Percentiles rank a stretch among this genome's conserved stretches.
Evolutionary conservation across 1,140 invertebrate species (phyloP).

Genomic region (Drosophila nasuta): DNA sequence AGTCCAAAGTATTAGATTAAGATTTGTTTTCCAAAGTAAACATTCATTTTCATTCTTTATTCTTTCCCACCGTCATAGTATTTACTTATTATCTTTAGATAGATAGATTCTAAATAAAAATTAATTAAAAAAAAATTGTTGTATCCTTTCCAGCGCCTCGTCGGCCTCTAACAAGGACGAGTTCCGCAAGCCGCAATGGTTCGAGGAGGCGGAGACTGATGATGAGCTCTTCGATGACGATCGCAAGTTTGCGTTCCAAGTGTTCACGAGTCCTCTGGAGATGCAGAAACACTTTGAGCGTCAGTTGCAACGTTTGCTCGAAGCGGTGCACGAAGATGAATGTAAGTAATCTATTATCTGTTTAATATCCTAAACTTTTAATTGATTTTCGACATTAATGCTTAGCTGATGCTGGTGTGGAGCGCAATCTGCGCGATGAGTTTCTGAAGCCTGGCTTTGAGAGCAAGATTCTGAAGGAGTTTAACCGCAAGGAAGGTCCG

Average conservation of each 20-base stretch:
- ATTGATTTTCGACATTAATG: not conserved
- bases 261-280: constrained; percentile 85
- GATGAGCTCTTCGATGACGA: constrained; percentile 84
- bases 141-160: constrained; percentile 39
- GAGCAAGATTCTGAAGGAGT: constrained; percentile 72
- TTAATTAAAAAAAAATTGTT: too few species aligned
- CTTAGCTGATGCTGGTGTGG: constrained; percentile 40
- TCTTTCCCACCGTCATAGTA: too few species aligned
- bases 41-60: too few species aligned
- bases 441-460: constrained; percentile 83
- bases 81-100: too few species aligned
- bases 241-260: constrained; percentile 84
- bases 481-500: constrained; percentile 60
- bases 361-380: not conserved
- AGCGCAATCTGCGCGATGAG: constrained; percentile 74
- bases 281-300: constrained; percentile 85
- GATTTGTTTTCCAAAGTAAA: too few species aligned
- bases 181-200: constrained; percentile 83
- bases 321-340: constrained; percentile 78
- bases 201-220: constrained; percentile 82
- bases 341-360: constrained; percentile 35
- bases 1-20: too few species aligned
- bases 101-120: too few species aligned
- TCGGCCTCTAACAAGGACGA: constrained; percentile 76
- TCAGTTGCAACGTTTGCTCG: constrained; percentile 84